Conservation (phyloP, 2,113 vertebrate genomes). For the Nerophis lumbriciformis region DNA sequence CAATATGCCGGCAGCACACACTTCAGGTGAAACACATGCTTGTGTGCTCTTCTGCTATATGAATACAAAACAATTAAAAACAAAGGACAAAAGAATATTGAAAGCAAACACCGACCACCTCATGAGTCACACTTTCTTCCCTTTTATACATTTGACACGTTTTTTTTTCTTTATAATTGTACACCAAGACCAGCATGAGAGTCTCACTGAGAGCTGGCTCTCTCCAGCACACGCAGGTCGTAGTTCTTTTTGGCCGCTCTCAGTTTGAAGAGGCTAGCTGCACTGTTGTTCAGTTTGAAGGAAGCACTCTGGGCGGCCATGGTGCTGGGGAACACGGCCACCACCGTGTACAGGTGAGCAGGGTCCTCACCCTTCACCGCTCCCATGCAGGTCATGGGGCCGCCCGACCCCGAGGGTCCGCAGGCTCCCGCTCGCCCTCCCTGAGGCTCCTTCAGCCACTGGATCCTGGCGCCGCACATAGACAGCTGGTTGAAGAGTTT, state of each 20-base stretch:
- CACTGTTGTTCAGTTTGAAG: conserved; percentile 95
- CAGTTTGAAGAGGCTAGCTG: conserved; percentile 92
- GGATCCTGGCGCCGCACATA: conserved; percentile 96
- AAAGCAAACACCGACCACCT: conserved; percentile 62
- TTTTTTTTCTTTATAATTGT: conserved; percentile 41
- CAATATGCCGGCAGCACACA: conserved; percentile 46
- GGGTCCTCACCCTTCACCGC: conserved; percentile 78
- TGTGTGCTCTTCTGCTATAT: conserved; percentile 73
- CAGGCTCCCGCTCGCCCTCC: conserved; percentile 52
- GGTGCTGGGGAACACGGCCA: conserved; percentile 96
- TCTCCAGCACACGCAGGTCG: conserved; percentile 91
- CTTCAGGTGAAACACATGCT: conserved; percentile 69
- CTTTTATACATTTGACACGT: conserved; percentile 66
- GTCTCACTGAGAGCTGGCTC: conserved; percentile 88
- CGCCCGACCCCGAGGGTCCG: conserved; percentile 30
- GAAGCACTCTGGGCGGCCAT: conserved; percentile 95
- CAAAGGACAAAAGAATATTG: conserved; percentile 53
- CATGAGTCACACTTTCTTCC: conserved; percentile 63
- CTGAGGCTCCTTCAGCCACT: conserved; percentile 95
- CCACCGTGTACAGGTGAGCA: conserved; percentile 94
- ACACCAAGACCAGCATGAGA: conserved; percentile 48
- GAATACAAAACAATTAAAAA: conserved; percentile 66
- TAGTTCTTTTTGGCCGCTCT: conserved; percentile 98
- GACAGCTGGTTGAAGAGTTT: conserved; percentile 97
- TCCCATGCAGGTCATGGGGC: conserved; percentile 36